phyloP scores from a whole-genome alignment of 2,113 vertebrate species.

The Bufo gargarizans region DNA sequence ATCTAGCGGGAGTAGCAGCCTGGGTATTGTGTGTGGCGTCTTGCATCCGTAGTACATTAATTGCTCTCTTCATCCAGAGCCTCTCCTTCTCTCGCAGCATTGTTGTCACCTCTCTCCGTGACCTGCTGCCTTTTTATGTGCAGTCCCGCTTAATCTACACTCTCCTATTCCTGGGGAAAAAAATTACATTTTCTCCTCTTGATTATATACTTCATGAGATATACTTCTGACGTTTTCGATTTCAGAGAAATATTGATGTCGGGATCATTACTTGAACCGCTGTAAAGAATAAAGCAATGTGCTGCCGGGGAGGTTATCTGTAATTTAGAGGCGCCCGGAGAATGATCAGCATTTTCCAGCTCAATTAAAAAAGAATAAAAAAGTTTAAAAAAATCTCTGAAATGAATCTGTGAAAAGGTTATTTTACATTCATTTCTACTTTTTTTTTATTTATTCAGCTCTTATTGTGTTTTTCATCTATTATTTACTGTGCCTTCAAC shows the following conservation, averaged over 20 bases:
- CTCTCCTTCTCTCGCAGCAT: not conserved
- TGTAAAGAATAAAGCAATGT: constrained; percentile 24
- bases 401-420: not conserved
- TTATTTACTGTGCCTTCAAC: no score
- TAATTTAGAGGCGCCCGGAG: not conserved
- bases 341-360: not conserved
- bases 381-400: not conserved
- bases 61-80: not conserved
- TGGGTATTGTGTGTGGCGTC: not conserved
- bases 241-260: not conserved
- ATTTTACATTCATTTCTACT: not conserved
- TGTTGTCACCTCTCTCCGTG: not conserved
- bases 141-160: constrained; percentile 8
- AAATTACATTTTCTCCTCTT: not conserved
- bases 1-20: no score
- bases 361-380: not conserved
- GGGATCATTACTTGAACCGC: constrained; percentile 25
- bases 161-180: not conserved
- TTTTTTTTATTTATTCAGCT: not conserved
- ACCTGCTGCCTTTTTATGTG: not conserved
- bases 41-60: not conserved
- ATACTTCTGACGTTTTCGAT: constrained; percentile 11
- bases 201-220: constrained; percentile 17
- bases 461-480: not conserved
- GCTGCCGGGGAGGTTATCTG: not conserved